phyloP scores from a whole-genome alignment of 2,113 vertebrate species.

The Eulemur rufifrons region DNA sequence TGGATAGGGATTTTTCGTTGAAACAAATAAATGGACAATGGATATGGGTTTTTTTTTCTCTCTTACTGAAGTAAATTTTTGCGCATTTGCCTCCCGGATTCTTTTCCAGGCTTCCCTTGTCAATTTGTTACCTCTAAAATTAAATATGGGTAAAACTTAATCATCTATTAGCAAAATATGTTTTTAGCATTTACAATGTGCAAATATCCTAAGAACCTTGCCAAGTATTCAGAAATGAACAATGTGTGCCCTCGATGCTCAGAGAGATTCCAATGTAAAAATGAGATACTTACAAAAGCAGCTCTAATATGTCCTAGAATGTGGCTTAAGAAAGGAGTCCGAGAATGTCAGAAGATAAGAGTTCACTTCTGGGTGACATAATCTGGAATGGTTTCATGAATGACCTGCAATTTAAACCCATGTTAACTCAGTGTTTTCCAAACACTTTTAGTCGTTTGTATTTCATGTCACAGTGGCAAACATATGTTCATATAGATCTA shows the following conservation, averaged over 20 bases:
- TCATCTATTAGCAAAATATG: constrained; percentile 24
- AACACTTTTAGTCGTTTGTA: background rate
- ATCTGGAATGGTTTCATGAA: background rate
- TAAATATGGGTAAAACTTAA: constrained; percentile 15
- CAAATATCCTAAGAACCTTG: background rate
- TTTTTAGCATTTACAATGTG: background rate
- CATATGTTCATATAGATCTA: background rate
- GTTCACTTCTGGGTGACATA: background rate
- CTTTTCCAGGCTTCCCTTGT: background rate
- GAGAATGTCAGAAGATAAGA: too few relatives aligned
- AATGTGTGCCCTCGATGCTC: background rate
- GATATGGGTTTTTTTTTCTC: accelerated
- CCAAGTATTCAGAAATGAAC: background rate
- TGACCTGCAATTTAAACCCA: background rate
- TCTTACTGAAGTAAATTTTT: background rate
- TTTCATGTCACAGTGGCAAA: background rate
- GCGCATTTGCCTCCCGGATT: background rate
- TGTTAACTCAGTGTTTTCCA: background rate
- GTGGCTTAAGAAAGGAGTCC: background rate
- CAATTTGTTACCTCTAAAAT: constrained; percentile 12
- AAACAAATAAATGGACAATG: background rate
- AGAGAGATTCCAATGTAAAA: background rate
- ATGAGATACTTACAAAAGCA: background rate
- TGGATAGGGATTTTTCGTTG: background rate
- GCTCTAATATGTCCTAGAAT: background rate